Percentiles rank a stretch among this genome's conserved stretches.
Conservation (phyloP, 2,113 vertebrate genomes). For the Willisornis vidua region DNA sequence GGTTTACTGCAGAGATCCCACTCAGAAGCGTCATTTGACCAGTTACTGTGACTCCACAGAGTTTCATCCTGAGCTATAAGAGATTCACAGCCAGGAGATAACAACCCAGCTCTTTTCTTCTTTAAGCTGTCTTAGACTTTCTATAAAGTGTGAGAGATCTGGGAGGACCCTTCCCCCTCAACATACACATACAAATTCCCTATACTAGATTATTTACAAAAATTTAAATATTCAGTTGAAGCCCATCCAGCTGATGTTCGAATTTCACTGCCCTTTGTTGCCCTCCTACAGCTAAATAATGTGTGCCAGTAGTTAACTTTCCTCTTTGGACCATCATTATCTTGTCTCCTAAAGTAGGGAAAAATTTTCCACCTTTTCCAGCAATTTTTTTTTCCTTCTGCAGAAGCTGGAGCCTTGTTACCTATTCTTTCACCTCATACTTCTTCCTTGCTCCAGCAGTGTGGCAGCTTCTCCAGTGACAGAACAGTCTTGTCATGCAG, state of each 20-base stretch:
- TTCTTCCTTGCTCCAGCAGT: neutral
- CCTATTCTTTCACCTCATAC: rapidly evolving
- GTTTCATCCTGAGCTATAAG: neutral
- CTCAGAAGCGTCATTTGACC: neutral
- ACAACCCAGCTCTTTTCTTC: neutral
- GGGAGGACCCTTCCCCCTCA: neutral
- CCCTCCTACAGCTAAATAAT: neutral
- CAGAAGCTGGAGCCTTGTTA: neutral
- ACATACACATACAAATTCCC: neutral
- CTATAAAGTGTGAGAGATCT: neutral
- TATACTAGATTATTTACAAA: neutral
- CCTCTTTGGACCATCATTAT: neutral
- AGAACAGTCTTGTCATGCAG: neutral
- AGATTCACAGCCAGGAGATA: neutral
- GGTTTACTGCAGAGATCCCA: neutral
- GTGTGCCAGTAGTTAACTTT: rapidly evolving
- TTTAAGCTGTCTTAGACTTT: neutral
- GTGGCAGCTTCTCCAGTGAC: neutral
- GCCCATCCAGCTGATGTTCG: neutral
- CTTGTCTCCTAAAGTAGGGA: neutral
- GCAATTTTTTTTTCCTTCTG: neutral
- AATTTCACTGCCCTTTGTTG: neutral
- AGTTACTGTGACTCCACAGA: neutral
- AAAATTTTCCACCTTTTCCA: neutral
- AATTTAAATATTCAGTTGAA: neutral